These are phyloP conservation scores for Rosalia funebris DNA, from an alignment of 2,888 invertebrate genomes.

Conservation along the genomic window DNA sequence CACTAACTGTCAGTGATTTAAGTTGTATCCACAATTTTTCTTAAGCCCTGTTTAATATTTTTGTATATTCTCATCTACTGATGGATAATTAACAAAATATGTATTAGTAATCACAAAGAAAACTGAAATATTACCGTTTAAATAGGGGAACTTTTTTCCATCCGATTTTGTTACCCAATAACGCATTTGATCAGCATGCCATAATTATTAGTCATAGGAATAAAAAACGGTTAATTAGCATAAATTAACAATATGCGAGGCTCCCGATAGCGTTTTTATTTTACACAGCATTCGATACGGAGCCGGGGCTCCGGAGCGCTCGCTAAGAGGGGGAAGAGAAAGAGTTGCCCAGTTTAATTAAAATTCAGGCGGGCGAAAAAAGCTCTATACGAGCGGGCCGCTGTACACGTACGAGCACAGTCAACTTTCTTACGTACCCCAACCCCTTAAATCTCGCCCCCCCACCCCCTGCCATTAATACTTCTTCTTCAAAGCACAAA, in stretches of 20 bases:
- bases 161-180: too few species aligned
- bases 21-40: too few species aligned
- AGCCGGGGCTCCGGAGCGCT: conserved; percentile 31
- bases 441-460: conserved; percentile 47
- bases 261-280: conserved; percentile 8
- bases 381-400: conserved; percentile 60
- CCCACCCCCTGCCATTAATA: conserved; percentile 63
- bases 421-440: conserved; percentile 61
- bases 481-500: conserved; percentile 70
- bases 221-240: conserved; percentile 8
- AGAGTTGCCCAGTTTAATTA: conserved; percentile 61
- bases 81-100: too few species aligned
- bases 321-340: conserved; percentile 33
- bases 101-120: too few species aligned
- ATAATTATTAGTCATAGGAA: too few species aligned
- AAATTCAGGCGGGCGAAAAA: conserved; percentile 60
- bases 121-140: too few species aligned
- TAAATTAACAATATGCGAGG: not conserved
- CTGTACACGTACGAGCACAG: conserved; percentile 65
- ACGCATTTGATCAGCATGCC: too few species aligned
- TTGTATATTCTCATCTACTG: too few species aligned
- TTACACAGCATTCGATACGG: conserved; percentile 33
- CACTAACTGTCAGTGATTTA: too few species aligned
- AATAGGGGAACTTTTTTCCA: too few species aligned
- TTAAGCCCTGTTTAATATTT: too few species aligned